These are phyloP conservation scores for Zoanthus gigantus DNA, from an alignment of 92 coral and sea anemone genomes.

Conservation along the genomic window DNA sequence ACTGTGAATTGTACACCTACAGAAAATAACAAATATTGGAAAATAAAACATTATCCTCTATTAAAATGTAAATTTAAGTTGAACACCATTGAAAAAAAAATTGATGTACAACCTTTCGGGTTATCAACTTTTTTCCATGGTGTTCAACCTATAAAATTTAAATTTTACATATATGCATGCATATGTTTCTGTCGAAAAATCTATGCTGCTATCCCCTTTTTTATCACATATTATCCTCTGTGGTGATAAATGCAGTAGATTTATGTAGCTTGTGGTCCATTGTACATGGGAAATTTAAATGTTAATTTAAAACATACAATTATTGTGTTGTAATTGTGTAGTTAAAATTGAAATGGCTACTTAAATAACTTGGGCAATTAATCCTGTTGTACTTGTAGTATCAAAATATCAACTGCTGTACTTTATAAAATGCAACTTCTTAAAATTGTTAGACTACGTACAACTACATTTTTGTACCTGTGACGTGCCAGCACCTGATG, in stretches of 20 bases:
- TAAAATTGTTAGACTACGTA: constrained; percentile 2
- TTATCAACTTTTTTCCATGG: constrained; percentile 3
- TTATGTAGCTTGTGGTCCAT: constrained; percentile 5
- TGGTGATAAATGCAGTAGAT: background rate
- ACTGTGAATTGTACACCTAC: constrained; percentile 9
- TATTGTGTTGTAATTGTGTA: constrained; percentile 2
- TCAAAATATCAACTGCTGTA: background rate
- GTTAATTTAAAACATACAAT: constrained; percentile 4
- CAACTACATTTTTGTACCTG: background rate
- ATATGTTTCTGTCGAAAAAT: background rate
- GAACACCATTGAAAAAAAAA: background rate
- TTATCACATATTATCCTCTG: background rate
- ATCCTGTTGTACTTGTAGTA: constrained; percentile 3
- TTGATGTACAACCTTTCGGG: constrained; percentile 9
- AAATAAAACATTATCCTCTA: background rate
- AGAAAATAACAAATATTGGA: constrained; percentile 1
- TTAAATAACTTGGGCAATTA: constrained; percentile 5
- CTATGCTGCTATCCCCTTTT: constrained; percentile 9
- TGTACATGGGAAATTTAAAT: constrained; percentile 8
- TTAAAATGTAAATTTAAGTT: constrained; percentile 1
- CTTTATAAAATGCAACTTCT: background rate
- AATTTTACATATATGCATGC: background rate
- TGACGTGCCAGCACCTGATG: background rate
- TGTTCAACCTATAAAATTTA: constrained; percentile 2
- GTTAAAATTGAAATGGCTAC: constrained; percentile 6